Evolutionary conservation across 2,888 invertebrate species (phyloP).

Genomic region (Ashinkailepas kermadecensis): DNA sequence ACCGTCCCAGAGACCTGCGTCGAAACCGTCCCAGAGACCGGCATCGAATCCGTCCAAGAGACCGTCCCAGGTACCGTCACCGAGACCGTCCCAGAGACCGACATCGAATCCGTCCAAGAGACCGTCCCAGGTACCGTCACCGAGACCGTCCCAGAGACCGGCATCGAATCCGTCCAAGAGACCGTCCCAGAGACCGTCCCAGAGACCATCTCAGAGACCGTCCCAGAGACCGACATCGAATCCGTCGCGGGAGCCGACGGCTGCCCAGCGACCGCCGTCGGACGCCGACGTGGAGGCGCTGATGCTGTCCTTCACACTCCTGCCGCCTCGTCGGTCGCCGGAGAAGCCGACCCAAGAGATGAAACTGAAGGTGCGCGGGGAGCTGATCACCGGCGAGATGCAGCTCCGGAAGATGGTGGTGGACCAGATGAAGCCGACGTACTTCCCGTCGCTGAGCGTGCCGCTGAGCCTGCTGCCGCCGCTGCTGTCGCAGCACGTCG

Average conservation of each 20-base stretch:
- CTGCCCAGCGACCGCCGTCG: background rate
- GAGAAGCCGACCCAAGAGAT: background rate
- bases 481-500: background rate
- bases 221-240: too few relatives aligned
- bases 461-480: slow-evolving; percentile 15
- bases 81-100: too few relatives aligned
- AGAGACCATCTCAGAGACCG: too few relatives aligned
- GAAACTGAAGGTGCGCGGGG: background rate
- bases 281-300: background rate
- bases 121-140: too few relatives aligned
- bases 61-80: too few relatives aligned
- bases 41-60: too few relatives aligned
- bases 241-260: background rate
- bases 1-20: background rate
- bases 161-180: too few relatives aligned
- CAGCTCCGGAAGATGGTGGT: slow-evolving; percentile 3
- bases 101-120: too few relatives aligned
- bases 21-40: background rate
- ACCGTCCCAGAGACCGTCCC: too few relatives aligned
- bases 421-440: slow-evolving; percentile 7
- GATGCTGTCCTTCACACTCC: background rate
- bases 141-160: too few relatives aligned
- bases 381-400: slow-evolving; percentile 16
- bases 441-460: background rate
- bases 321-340: background rate